Conservation (phyloP, 2,113 vertebrate genomes). For the Microcebus murinus region DNA sequence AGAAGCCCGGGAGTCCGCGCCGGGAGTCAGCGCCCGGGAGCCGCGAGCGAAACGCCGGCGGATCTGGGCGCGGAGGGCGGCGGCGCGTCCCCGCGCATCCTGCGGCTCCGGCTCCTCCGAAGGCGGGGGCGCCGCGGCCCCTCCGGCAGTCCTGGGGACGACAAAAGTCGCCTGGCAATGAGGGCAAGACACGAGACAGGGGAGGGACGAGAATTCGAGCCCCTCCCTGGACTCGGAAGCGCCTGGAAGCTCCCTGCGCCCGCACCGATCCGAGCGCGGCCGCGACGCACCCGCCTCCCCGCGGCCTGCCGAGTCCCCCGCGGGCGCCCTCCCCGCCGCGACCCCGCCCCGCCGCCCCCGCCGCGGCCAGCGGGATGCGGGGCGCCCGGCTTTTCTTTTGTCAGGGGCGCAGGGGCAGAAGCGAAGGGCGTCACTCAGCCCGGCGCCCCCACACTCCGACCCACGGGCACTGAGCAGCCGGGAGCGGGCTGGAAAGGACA, state of each 20-base stretch:
- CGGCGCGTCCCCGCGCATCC: conserved; percentile 65
- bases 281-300: background rate
- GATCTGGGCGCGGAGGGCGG: conserved; percentile 33
- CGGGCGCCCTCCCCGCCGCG: background rate
- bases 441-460: background rate
- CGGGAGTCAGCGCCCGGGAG: conserved; percentile 46
- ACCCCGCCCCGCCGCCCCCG: background rate
- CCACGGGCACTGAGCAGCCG: background rate
- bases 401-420: background rate
- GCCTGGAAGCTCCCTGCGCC: background rate
- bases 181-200: background rate
- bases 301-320: background rate
- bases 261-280: background rate
- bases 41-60: background rate
- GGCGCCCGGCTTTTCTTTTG: conserved; percentile 19
- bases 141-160: conserved; percentile 7
- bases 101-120: background rate
- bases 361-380: background rate
- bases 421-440: background rate
- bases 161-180: background rate
- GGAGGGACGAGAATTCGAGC: background rate
- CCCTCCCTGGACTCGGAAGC: background rate
- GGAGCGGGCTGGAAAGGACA: no score
- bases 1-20: background rate
- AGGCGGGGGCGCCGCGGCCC: conserved; percentile 6